Percentiles rank a stretch among this genome's conserved stretches.
These are phyloP conservation scores for Bombylius major DNA, from an alignment of 2,888 invertebrate species.

Conservation along the genomic window DNA sequence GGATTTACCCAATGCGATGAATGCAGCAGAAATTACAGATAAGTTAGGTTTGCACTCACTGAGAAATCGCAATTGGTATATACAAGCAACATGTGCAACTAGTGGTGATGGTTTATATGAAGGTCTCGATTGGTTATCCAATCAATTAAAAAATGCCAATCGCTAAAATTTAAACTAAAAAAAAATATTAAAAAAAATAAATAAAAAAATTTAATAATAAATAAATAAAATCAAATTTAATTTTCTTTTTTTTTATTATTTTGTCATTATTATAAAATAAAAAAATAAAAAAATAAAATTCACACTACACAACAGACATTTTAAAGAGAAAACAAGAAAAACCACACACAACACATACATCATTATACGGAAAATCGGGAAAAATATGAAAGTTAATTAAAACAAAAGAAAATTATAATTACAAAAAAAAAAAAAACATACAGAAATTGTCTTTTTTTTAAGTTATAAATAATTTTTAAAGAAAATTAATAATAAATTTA, in stretches of 20 bases:
- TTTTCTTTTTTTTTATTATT: no score
- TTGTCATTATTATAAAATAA: not conserved
- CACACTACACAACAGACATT: no score
- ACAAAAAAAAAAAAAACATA: no score
- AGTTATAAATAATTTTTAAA: no score
- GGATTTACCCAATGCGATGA: slow-evolving; percentile 99
- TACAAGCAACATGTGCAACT: slow-evolving; percentile 96
- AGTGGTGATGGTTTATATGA: slow-evolving; percentile 98
- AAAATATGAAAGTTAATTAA: no score
- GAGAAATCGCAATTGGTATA: slow-evolving; percentile 97
- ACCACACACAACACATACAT: no score
- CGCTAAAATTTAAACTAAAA: slow-evolving; percentile 51
- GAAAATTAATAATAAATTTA: no score
- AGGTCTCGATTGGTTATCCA: slow-evolving; percentile 99
- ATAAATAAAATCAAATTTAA: slow-evolving; percentile 1
- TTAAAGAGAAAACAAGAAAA: no score
- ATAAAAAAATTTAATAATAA: slow-evolving; percentile 6
- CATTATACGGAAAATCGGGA: no score
- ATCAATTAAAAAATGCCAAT: slow-evolving; percentile 97
- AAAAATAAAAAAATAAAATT: not conserved
- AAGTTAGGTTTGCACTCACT: slow-evolving; percentile 96
- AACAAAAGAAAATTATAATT: no score
- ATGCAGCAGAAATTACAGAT: slow-evolving; percentile 98
- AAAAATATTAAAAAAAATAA: slow-evolving; percentile 18
- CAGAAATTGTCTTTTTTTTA: no score